These are phyloP conservation scores for Mus caroli DNA, from an alignment of 2,797 vertebrate genomes.

Conservation along the genomic window DNA sequence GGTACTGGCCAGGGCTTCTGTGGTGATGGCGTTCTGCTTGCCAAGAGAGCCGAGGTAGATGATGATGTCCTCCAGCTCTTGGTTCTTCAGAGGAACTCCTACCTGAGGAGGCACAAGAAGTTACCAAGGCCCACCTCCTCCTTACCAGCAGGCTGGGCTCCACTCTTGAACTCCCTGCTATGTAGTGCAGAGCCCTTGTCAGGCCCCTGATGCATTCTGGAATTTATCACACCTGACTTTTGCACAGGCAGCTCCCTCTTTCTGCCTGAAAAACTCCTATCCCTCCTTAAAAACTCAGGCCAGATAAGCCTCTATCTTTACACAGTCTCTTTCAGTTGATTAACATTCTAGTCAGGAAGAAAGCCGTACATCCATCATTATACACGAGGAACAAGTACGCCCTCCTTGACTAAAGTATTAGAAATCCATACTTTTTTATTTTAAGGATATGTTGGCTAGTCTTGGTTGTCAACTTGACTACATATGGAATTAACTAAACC, in stretches of 20 bases:
- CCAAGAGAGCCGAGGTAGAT: constrained; percentile 82
- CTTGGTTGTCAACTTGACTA: not conserved
- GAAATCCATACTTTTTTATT: not conserved
- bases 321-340: not conserved
- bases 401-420: not conserved
- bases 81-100: constrained; percentile 78
- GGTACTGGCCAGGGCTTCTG: constrained; percentile 64
- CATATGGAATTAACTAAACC: not conserved
- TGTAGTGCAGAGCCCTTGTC: not conserved
- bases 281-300: constrained; percentile 21
- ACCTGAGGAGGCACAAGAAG: constrained; percentile 75
- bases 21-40: constrained; percentile 73
- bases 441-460: not conserved
- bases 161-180: too few species aligned
- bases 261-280: constrained; percentile 2
- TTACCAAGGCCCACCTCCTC: not conserved
- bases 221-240: not conserved
- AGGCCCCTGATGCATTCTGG: too few species aligned
- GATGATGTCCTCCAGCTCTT: constrained; percentile 85
- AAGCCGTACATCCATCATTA: not conserved
- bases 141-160: not conserved
- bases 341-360: not conserved
- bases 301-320: not conserved
- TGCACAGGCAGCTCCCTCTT: not conserved
- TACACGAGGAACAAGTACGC: not conserved